A percentile compares a stretch with the other conserved stretches of the same genome.
phyloP scores from a whole-genome alignment of 2,888 invertebrate genomes.

The Tiphia femorata region DNA sequence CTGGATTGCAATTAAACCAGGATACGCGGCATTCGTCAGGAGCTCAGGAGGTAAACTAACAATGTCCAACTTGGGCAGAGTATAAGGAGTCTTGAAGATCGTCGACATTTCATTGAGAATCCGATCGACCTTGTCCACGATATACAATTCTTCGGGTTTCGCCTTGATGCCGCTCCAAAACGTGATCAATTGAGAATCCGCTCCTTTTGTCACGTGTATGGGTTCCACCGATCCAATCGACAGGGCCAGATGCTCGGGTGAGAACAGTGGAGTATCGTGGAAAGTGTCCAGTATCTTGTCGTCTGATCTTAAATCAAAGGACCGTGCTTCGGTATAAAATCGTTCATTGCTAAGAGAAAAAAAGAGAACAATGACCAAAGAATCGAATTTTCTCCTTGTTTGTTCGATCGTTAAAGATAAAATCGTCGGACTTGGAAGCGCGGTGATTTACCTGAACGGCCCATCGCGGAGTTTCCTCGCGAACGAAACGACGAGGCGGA shows the following conservation, averaged over 20 bases:
- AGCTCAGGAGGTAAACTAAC: conserved; percentile 45
- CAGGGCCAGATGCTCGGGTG: conserved; percentile 73
- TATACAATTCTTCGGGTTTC: conserved; percentile 37
- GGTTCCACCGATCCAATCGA: conserved; percentile 46
- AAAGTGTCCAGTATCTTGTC: conserved; percentile 46
- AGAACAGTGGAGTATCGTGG: conserved; percentile 67
- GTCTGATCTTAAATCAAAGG: conserved; percentile 36
- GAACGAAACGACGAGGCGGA: no score
- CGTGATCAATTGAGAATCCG: conserved; percentile 13
- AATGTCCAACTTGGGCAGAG: conserved; percentile 53
- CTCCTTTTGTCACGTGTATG: no score
- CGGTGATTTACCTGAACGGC: no score
- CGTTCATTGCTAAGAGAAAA: no score
- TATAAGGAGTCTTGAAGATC: conserved; percentile 46
- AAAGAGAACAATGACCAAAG: no score
- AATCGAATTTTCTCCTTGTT: no score
- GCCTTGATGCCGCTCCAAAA: conserved; percentile 35
- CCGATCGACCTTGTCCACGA: conserved; percentile 43
- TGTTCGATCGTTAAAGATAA: no score
- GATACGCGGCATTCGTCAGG: conserved; percentile 38
- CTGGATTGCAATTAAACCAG: conserved; percentile 55
- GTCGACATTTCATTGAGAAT: conserved; percentile 36
- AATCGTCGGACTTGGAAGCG: no score
- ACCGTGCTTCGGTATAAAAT: no score
- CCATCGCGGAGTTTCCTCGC: no score